Base-by-base conservation (phyloP, 2,888 invertebrate species). In the Caenorhabditis wallacei region DNA sequence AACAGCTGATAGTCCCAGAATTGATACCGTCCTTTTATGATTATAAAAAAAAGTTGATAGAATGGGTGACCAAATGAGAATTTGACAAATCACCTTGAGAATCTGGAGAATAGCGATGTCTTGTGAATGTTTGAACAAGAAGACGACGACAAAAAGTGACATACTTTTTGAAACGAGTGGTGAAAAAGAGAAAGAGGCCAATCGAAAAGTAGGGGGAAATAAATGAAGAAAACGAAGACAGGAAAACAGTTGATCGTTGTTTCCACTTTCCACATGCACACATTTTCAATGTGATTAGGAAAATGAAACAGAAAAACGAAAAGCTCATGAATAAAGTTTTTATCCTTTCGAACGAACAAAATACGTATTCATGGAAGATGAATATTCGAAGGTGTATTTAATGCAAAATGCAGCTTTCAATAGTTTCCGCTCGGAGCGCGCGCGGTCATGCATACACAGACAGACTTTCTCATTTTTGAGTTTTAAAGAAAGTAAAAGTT, bases 61-160 rank as follows among this genome's bases (percentile, higher is more conserved):
- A n/a, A 24, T 53, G 35, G 11, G 24, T 56, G 64, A 68, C 48
- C 57, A 51, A 4, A 37, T 64, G 26, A 46, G 16, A 64, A 54
- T 68, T 68, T 53, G 69, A 61, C 61, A 76, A 76, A 76, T 69
- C 53, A 76, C 69, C 54, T 69, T 69, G 69, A 61, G 76, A 59
- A 37, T 37, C 18, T 46, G 24, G 24, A 8, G 35, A 18, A 51
- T 10, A 51, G 10, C 16, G 61, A 10, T 24, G 40, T 53, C 71
- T 72, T 63, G 61, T 61, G 76, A 76, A 76, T 76, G 76, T 76
- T 76, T 69, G 68, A 66, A 76, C 76, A 69, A 69, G 76, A 53
- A 68, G 61, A 68, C 51, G 66, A 40, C 48, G 35, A 48, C 64
- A 69, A 61, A 76, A 76, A 76, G 76, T 76, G 76, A 76, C 76